Evolutionary conservation across 2,888 invertebrate genomes (phyloP).

Genomic region (Synanthedon tipuliformis): DNA sequence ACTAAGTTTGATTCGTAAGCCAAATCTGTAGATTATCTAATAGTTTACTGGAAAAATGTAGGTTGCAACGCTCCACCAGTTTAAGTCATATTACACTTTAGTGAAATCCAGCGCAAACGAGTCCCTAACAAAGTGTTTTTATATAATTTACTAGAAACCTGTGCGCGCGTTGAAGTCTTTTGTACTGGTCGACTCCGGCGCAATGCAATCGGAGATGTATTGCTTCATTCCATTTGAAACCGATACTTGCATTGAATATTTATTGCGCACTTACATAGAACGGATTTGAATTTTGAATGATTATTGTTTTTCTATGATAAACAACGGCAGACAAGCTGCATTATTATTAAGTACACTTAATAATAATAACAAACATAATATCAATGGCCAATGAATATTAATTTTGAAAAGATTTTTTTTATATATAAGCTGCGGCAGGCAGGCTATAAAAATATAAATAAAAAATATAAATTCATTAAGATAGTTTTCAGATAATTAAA

Average conservation of each 20-base stretch:
- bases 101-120: background rate
- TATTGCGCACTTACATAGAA: too few relatives aligned
- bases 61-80: background rate
- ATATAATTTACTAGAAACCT: background rate
- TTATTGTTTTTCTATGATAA: too few relatives aligned
- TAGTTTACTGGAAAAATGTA: background rate
- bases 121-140: background rate
- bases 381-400: too few relatives aligned
- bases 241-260: too few relatives aligned
- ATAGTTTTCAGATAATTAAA: background rate
- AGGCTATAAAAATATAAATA: too few relatives aligned
- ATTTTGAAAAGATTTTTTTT: too few relatives aligned
- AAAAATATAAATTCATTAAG: too few relatives aligned
- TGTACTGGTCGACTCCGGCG: constrained; percentile 6
- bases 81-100: background rate
- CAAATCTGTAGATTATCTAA: background rate
- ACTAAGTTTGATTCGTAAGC: background rate
- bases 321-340: too few relatives aligned
- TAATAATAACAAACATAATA: too few relatives aligned
- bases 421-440: too few relatives aligned
- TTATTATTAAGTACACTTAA: too few relatives aligned
- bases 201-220: background rate
- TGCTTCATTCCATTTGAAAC: background rate
- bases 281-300: too few relatives aligned
- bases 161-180: constrained; percentile 29